Evolutionary conservation across 2,113 vertebrate genomes (phyloP).

Genomic region (Sinocyclocheilus maitianheensis): DNA sequence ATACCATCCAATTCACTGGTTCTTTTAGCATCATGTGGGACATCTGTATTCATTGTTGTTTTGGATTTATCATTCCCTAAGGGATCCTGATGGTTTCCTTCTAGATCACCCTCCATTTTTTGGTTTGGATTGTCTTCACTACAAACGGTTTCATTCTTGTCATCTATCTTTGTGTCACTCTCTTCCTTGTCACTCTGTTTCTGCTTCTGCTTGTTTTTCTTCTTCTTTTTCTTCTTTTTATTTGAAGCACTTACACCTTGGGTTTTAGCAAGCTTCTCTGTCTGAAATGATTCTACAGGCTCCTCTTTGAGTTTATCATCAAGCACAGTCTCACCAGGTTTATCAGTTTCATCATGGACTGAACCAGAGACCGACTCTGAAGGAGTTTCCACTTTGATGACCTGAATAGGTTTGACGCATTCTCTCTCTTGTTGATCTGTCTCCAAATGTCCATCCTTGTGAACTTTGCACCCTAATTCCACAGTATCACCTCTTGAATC

Average conservation of each 20-base stretch:
- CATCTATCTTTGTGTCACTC: background rate
- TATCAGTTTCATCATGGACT: constrained; percentile 8
- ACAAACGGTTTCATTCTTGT: constrained; percentile 5
- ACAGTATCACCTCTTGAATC: background rate
- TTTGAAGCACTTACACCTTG: constrained; percentile 54
- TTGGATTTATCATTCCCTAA: background rate
- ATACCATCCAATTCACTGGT: background rate
- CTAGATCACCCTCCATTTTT: constrained; percentile 4
- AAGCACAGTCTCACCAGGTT: constrained; percentile 6
- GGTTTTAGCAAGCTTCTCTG: constrained; percentile 40
- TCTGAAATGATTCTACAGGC: constrained; percentile 44
- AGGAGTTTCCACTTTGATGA: constrained; percentile 26
- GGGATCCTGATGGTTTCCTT: background rate
- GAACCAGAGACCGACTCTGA: background rate
- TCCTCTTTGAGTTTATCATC: constrained; percentile 30
- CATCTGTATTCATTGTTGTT: constrained; percentile 3
- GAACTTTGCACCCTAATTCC: background rate
- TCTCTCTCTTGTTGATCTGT: background rate
- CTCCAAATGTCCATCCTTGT: constrained; percentile 11
- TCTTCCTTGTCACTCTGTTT: constrained; percentile 49
- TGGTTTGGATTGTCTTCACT: constrained; percentile 9
- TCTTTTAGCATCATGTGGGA: background rate
- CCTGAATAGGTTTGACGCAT: constrained; percentile 23
- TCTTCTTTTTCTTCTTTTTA: constrained; percentile 76
- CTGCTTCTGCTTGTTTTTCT: constrained; percentile 70